A percentile compares a stretch with the other conserved stretches of the same genome.
Evolutionary conservation across 2,888 invertebrate species (phyloP).

Genomic region (Nephrotoma flavescens): DNA sequence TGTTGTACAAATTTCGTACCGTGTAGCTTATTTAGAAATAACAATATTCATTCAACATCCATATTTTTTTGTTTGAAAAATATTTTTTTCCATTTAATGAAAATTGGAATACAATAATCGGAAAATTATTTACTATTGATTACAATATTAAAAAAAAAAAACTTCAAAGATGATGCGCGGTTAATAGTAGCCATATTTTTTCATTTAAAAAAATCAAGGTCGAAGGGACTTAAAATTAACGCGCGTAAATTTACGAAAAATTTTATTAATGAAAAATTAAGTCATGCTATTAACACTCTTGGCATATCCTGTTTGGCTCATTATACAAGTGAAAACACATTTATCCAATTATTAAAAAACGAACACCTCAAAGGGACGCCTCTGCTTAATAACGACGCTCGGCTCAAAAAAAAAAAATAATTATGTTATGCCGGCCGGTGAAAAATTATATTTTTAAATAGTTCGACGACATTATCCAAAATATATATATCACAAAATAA

Average conservation of each 20-base stretch:
- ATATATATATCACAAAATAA: not conserved
- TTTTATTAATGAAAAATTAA: not conserved
- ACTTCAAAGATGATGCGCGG: slow-evolving; percentile 3
- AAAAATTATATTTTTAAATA: not conserved
- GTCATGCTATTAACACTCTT: not conserved
- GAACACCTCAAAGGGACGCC: slow-evolving; percentile 1
- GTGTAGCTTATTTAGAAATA: not conserved
- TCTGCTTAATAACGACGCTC: not conserved
- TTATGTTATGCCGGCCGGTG: slow-evolving; percentile 3
- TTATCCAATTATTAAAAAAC: not conserved
- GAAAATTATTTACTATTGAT: not conserved
- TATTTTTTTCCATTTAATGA: not conserved
- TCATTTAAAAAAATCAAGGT: slow-evolving; percentile 2
- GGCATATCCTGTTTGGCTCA: not conserved
- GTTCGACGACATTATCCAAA: not conserved
- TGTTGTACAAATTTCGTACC: not conserved
- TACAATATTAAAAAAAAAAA: not conserved
- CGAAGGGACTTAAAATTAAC: slow-evolving; percentile 6
- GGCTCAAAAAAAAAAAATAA: not conserved
- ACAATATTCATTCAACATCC: not conserved
- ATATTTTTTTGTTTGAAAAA: not conserved
- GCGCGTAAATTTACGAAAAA: slow-evolving; percentile 4
- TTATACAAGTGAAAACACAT: not conserved
- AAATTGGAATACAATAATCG: not conserved
- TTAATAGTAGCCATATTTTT: slow-evolving; percentile 3